Percentiles rank a stretch among this genome's conserved stretches.
Evolutionary conservation across 1,140 invertebrate genomes (phyloP).

Genomic region (Mya arenaria): DNA sequence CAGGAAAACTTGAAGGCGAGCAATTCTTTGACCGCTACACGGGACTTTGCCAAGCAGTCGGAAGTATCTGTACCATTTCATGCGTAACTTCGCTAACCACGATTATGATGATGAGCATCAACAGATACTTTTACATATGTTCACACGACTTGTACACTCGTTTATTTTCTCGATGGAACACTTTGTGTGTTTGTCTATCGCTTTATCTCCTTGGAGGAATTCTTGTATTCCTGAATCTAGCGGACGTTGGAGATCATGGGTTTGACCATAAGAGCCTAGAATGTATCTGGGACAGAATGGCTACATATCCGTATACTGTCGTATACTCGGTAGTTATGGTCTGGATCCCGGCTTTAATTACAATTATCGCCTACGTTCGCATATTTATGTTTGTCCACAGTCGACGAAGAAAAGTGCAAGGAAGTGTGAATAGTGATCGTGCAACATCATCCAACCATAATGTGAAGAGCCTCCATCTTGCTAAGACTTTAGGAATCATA

Average conservation of each 20-base stretch:
- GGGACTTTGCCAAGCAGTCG: slow-evolving; percentile 72
- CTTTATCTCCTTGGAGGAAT: slow-evolving; percentile 63
- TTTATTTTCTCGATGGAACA: slow-evolving; percentile 66
- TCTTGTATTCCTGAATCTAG: slow-evolving; percentile 63
- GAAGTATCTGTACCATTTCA: slow-evolving; percentile 66
- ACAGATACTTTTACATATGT: slow-evolving; percentile 74
- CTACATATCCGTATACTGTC: slow-evolving; percentile 69
- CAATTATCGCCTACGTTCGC: slow-evolving; percentile 66
- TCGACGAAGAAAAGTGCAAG: slow-evolving; percentile 39
- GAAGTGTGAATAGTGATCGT: slow-evolving; percentile 11
- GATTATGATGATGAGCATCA: slow-evolving; percentile 70
- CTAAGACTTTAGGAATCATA: slow-evolving; percentile 64
- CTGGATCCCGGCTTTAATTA: slow-evolving; percentile 67
- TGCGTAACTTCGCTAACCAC: slow-evolving; percentile 71
- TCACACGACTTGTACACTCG: slow-evolving; percentile 63
- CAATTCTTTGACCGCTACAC: slow-evolving; percentile 67
- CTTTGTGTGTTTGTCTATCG: slow-evolving; percentile 60
- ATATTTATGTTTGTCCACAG: slow-evolving; percentile 63
- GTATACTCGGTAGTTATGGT: slow-evolving; percentile 70
- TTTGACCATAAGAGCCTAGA: slow-evolving; percentile 72
- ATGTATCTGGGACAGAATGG: slow-evolving; percentile 75
- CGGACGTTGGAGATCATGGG: slow-evolving; percentile 69
- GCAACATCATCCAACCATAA: not conserved
- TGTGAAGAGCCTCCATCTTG: slow-evolving; percentile 36
- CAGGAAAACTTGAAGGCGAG: slow-evolving; percentile 67